Evolutionary conservation across 2,113 vertebrate species (phyloP), one percentile per base, ranked within the genome.

Genomic region (Noturus placidus): DNA sequence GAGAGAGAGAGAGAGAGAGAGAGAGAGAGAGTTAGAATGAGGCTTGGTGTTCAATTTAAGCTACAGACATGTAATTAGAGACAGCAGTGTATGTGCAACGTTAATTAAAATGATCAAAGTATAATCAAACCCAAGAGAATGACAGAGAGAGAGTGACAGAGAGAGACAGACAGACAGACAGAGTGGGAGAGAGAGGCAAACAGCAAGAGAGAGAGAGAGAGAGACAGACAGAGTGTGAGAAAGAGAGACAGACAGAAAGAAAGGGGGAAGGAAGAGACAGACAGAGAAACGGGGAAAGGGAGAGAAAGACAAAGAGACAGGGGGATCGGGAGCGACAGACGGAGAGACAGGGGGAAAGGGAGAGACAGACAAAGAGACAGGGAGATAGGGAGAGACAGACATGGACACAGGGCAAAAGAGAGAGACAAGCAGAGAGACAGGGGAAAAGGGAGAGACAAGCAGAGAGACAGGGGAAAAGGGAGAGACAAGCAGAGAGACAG

Each of bases 71-170:
- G 25, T 78, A 63, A 86, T 86, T 86, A 86, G 30, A 46, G 61
- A 86, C n/a, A 79, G n/a, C 76, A 80, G 61, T 54, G 76, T 79
- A 76, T 65, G 35, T 56, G 85, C 61, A 63, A 79, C n/a, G 27
- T 86, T 86, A 79, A 86, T 86, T 86, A 54, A 80, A 67, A 80
- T 80, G 27, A 59, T 86, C 74, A 86, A 54, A 67, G 20, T 80
- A 20, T 69, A 86, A 87, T 87, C 86, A 57, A 65, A 82, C 76
- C 42, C 30, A 42, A 46, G 27, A 22, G 5, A 70, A 14, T 52
- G 35, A 3, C 3, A 25, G 57, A 25, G 35, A n/a, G 70, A 65
- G 72, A 5, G 13, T 25, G 25, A 65, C 46, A 63, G 33, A 50
- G 11, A 77, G 15, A 59, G 25, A 20, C 33, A 35, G 6, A 13